Conservation (phyloP, 2,888 invertebrate genomes). For the Drosophila sordidula region DNA sequence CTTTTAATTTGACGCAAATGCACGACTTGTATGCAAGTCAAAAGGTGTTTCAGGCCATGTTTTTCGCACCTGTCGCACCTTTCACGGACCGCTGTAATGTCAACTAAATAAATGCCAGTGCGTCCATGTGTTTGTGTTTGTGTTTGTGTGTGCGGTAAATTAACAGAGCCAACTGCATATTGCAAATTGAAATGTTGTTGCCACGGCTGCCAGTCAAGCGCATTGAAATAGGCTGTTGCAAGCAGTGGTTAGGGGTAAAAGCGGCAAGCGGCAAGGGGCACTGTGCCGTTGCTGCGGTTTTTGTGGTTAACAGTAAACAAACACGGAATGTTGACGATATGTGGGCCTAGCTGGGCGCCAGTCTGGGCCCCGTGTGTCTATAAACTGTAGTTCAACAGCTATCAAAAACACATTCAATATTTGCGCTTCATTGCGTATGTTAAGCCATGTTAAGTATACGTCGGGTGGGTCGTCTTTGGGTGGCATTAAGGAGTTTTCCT, state of each 20-base stretch:
- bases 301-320: conserved; percentile 51
- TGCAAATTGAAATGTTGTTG: conserved; percentile 54
- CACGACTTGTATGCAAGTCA: conserved; percentile 26
- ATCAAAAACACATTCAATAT: conserved; percentile 43
- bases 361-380: conserved; percentile 5
- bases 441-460: conserved; percentile 36
- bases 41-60: conserved; percentile 27
- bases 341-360: conserved; percentile 11
- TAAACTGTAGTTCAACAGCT: conserved; percentile 30
- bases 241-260: background rate
- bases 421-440: conserved; percentile 24
- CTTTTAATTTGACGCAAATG: conserved; percentile 43
- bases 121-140: conserved; percentile 11
- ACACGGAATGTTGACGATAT: conserved; percentile 25
- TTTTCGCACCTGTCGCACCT: conserved; percentile 18
- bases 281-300: conserved; percentile 33
- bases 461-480: background rate
- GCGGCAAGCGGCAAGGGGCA: background rate
- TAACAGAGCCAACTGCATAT: conserved; percentile 40
- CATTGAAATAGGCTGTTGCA: conserved; percentile 11
- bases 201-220: conserved; percentile 21
- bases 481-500: background rate
- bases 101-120: conserved; percentile 18
- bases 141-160: conserved; percentile 32
- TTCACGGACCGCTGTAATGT: conserved; percentile 20